Evolutionary conservation across 2,113 vertebrate genomes (phyloP), one percentile per base, ranked within the genome.

Genomic region (Macrotus californicus): DNA sequence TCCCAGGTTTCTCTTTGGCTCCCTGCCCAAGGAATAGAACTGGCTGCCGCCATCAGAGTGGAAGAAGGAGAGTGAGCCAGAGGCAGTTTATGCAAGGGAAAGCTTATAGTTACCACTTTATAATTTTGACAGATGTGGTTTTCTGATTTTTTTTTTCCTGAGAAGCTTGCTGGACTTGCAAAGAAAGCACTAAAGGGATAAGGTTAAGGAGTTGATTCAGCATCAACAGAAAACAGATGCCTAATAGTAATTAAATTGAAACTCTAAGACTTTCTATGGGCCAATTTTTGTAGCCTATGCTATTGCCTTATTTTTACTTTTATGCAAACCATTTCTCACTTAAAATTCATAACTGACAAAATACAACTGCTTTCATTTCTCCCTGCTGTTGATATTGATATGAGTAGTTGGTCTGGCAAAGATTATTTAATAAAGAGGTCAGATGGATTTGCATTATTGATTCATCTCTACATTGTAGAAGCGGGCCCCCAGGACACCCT

Each of bases 81-180:
- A 95, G 26, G 82, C 29, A 21, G 4, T 59, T 54, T 54, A 43
- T 26, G 8, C 3, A 3, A 52, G 2, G 9, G 43, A 66, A n/a
- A 50, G 10, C 73, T 75, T 48, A 69, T 54, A 43, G 34, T 87
- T 81, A 75, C 0, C n/a, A 61, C 83, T 75, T 72, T 97, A 85
- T 89, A 48, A 81, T 92, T 82, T 64, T 82, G 95, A 89, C 64
- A 93, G 76, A 90, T 95, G 46, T 93, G 84, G 31, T 80, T 69
- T 50, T 70, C 66, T 50, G 10, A 29, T 70, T 52, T 84, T 54
- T 48, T 85, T 36, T 50, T 84, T 34, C 95, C 97, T 97, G 96
- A 96, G 96, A 93, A 97, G 84, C 89, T 94, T 82, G 87, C 34
- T 92, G 81, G 64, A 43, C 52, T 97, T 96, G 54, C 54, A 93